phyloP scores from a whole-genome alignment of 2,888 invertebrate species.

The Catocala fraxini region DNA sequence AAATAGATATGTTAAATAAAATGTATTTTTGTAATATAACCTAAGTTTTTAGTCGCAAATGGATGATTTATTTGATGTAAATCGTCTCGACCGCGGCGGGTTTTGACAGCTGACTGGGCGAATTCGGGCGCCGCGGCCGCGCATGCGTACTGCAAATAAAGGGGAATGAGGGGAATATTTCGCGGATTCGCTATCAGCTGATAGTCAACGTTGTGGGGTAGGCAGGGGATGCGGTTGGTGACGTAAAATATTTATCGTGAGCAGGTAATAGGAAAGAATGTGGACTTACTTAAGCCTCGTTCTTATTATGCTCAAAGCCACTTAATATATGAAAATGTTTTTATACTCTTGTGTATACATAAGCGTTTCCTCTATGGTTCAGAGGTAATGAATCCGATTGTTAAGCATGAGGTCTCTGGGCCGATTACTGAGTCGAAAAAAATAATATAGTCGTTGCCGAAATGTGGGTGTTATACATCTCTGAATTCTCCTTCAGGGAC shows the following conservation, averaged over 20 bases:
- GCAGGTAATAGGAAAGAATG: background rate
- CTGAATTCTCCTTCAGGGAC: too few species aligned
- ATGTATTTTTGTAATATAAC: constrained; percentile 28
- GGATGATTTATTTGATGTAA: constrained; percentile 26
- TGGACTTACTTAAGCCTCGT: too few species aligned
- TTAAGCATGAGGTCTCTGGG: too few species aligned
- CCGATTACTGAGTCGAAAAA: too few species aligned
- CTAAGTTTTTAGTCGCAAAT: constrained; percentile 31
- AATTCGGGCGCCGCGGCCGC: constrained; percentile 48
- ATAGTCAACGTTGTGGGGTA: constrained; percentile 23
- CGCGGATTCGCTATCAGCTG: constrained; percentile 48
- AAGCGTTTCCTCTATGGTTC: too few species aligned
- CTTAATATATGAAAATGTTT: too few species aligned
- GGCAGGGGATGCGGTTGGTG: constrained; percentile 9
- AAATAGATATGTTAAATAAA: background rate
- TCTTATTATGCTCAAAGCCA: too few species aligned
- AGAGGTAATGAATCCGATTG: too few species aligned
- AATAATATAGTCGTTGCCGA: too few species aligned
- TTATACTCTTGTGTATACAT: too few species aligned
- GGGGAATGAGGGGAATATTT: constrained; percentile 47
- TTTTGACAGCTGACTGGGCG: constrained; percentile 74
- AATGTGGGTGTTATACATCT: too few species aligned
- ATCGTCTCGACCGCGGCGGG: constrained; percentile 55
- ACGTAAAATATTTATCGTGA: constrained; percentile 17
- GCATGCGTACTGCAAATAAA: constrained; percentile 62